Conservation (phyloP, 2,797 vertebrate genomes). For the Myripristis murdjan region DNA sequence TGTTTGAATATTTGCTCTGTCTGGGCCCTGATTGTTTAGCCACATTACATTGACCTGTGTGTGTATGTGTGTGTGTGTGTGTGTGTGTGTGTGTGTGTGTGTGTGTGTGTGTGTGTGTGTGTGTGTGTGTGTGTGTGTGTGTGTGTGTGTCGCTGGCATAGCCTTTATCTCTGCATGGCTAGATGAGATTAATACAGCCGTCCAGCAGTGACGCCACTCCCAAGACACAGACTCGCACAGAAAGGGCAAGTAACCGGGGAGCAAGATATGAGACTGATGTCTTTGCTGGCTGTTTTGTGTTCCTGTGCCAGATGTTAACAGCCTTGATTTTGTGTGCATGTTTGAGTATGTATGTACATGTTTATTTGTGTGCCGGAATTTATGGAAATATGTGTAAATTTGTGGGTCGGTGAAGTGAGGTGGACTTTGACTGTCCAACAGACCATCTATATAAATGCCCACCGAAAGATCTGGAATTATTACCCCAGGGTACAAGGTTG, state of each 20-base stretch:
- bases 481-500: slow-evolving; percentile 5
- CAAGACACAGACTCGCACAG: slow-evolving; percentile 46
- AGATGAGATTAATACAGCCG: slow-evolving; percentile 74
- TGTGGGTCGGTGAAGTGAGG: slow-evolving; percentile 22
- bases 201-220: slow-evolving; percentile 69
- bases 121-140: slow-evolving; percentile 25
- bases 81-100: slow-evolving; percentile 25
- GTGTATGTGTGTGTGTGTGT: slow-evolving; percentile 1
- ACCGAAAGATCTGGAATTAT: slow-evolving; percentile 40
- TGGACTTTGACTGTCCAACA: slow-evolving; percentile 25
- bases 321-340: slow-evolving; percentile 12
- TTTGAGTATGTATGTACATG: slow-evolving; percentile 2
- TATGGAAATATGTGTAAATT: slow-evolving; percentile 18
- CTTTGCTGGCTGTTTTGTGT: slow-evolving; percentile 29
- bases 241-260: slow-evolving; percentile 57
- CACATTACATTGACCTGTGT: slow-evolving; percentile 47
- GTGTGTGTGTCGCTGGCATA: slow-evolving; percentile 28
- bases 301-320: slow-evolving; percentile 21
- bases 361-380: slow-evolving; percentile 16
- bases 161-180: slow-evolving; percentile 60
- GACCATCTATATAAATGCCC: slow-evolving; percentile 30
- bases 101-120: slow-evolving; percentile 6
- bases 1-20: slow-evolving; percentile 67
- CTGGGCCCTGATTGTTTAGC: slow-evolving; percentile 54
- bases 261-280: slow-evolving; percentile 43